Evolutionary conservation across 2,797 vertebrate species (phyloP).

Genomic region (Philypnodon macrostomus): DNA sequence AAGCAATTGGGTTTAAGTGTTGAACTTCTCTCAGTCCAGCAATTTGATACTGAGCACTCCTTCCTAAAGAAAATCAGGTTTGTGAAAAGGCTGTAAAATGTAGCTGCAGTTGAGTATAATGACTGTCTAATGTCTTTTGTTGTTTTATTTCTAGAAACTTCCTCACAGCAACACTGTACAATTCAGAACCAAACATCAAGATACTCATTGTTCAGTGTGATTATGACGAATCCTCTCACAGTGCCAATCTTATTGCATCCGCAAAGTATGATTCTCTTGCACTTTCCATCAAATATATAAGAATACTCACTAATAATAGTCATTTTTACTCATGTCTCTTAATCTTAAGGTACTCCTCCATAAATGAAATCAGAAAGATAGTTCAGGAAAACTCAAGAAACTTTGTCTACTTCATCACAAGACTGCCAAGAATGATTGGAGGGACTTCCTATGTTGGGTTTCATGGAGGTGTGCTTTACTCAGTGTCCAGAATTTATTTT

Average conservation of each 20-base stretch:
- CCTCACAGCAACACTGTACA: conserved; percentile 53
- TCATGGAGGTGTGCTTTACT: conserved; percentile 84
- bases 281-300: too few relatives aligned
- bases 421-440: conserved; percentile 87
- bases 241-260: conserved; percentile 88
- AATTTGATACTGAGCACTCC: conserved; percentile 92
- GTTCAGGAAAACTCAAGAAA: conserved; percentile 43
- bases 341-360: conserved; percentile 82
- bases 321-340: conserved; percentile 1
- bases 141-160: conserved; percentile 73
- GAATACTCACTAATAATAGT: too few relatives aligned
- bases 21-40: conserved; percentile 86
- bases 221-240: conserved; percentile 82
- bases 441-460: conserved; percentile 87
- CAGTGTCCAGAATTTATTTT: too few relatives aligned
- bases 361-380: conserved; percentile 90
- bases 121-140: neutral
- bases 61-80: conserved; percentile 91
- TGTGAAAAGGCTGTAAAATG: conserved; percentile 30
- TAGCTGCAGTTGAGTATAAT: neutral
- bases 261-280: conserved; percentile 93
- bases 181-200: conserved; percentile 62
- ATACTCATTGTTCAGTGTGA: conserved; percentile 91
- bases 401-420: conserved; percentile 90
- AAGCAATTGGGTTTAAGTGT: conserved; percentile 56